A percentile compares a stretch with the other conserved stretches of the same genome.
Evolutionary conservation across 2,113 vertebrate genomes (phyloP).

Genomic region (Clinocottus analis): DNA sequence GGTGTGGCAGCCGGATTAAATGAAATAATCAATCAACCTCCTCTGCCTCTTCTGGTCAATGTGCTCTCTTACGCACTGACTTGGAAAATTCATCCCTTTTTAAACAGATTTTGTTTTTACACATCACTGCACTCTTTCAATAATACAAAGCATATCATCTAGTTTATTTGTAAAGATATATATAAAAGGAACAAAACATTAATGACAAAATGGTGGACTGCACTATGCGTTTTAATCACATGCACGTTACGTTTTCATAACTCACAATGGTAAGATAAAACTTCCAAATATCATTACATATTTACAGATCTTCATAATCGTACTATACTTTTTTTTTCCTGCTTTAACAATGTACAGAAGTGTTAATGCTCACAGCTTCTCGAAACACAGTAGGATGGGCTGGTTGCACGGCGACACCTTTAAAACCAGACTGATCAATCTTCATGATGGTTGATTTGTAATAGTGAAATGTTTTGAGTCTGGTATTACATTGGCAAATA

Average conservation of each 20-base stretch:
- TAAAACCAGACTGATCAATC: neutral
- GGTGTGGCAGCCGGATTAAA: slow-evolving; percentile 68
- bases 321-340: neutral
- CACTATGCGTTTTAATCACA: slow-evolving; percentile 8
- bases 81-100: slow-evolving; percentile 62
- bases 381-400: neutral
- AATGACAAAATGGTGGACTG: neutral
- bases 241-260: neutral
- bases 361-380: too few species aligned
- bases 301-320: neutral
- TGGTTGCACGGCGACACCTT: neutral
- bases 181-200: slow-evolving; percentile 14
- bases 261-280: neutral
- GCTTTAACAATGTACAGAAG: neutral
- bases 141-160: slow-evolving; percentile 24
- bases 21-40: slow-evolving; percentile 72
- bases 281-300: neutral
- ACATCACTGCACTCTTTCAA: slow-evolving; percentile 30
- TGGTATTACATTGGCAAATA: neutral
- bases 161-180: slow-evolving; percentile 17
- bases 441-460: neutral
- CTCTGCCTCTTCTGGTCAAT: slow-evolving; percentile 60
- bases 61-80: slow-evolving; percentile 48
- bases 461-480: neutral
- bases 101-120: slow-evolving; percentile 56